Percentiles rank a stretch among this genome's conserved stretches.
Evolutionary conservation across 2,797 vertebrate species (phyloP).

Genomic region (Ctenopoma multispine): DNA sequence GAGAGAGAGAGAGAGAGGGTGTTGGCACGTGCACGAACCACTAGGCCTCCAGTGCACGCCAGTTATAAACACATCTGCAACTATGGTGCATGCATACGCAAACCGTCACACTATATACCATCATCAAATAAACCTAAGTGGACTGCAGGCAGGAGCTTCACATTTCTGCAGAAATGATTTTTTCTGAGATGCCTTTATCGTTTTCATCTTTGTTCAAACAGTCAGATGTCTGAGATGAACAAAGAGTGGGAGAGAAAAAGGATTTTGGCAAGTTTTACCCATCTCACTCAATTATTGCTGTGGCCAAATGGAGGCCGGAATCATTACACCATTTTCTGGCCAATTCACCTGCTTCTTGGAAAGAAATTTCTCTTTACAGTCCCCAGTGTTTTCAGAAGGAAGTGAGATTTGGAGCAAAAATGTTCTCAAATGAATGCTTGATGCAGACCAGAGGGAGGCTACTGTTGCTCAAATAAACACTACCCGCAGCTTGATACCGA

Average conservation of each 20-base stretch:
- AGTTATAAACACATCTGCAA: constrained; percentile 26
- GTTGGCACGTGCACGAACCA: too few relatives aligned
- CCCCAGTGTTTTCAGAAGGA: constrained; percentile 12
- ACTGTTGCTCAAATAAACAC: neutral
- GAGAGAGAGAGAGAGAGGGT: too few relatives aligned
- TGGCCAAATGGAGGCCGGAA: constrained; percentile 41
- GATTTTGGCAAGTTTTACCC: constrained; percentile 23
- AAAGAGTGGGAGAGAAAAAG: constrained; percentile 36
- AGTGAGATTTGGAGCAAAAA: constrained; percentile 13
- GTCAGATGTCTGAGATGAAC: constrained; percentile 35
- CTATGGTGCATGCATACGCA: constrained; percentile 2
- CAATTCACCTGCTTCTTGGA: constrained; percentile 35
- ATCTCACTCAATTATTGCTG: constrained; percentile 14
- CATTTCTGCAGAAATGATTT: constrained; percentile 5
- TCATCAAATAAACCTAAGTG: neutral
- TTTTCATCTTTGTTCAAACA: constrained; percentile 28
- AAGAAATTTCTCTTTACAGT: constrained; percentile 6
- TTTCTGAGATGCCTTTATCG: neutral
- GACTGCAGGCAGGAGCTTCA: neutral
- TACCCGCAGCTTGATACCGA: neutral
- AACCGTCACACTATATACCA: constrained; percentile 8
- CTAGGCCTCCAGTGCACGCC: too few relatives aligned
- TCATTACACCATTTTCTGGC: constrained; percentile 2
- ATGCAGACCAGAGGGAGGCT: constrained; percentile 2
- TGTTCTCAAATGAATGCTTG: neutral